These are phyloP conservation scores for Eleutherodactylus coqui DNA, from an alignment of 2,797 vertebrate genomes.

Conservation along the genomic window DNA sequence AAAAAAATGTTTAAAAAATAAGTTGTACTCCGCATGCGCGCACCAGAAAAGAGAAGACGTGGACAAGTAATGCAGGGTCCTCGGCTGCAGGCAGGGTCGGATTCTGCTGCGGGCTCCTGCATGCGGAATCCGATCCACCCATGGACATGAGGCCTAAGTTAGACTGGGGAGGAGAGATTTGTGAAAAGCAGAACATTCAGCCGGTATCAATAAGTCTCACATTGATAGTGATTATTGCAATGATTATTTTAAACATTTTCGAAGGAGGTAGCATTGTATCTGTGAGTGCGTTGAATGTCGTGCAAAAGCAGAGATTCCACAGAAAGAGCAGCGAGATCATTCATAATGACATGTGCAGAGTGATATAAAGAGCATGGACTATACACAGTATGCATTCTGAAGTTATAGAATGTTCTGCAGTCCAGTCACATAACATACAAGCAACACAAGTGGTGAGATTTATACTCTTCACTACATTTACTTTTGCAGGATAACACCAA, in stretches of 20 bases:
- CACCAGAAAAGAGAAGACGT: too few species aligned
- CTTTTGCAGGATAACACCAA: too few species aligned
- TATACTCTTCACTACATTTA: too few species aligned
- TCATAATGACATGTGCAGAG: conserved; percentile 29
- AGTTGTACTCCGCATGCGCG: too few species aligned
- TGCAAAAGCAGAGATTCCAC: conserved; percentile 45
- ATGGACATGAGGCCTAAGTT: too few species aligned
- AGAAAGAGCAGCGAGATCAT: conserved; percentile 13
- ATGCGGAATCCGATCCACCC: too few species aligned
- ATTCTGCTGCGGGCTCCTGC: too few species aligned
- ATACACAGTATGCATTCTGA: background rate
- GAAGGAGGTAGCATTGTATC: conserved; percentile 41
- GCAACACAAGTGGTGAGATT: too few species aligned
- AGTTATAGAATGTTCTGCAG: background rate
- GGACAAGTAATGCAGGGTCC: too few species aligned
- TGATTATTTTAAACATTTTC: background rate
- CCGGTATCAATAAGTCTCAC: background rate
- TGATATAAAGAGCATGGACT: conserved; percentile 29
- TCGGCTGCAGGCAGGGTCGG: too few species aligned
- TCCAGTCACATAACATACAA: background rate
- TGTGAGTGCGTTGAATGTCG: conserved; percentile 16
- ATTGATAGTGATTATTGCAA: background rate
- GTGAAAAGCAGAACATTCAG: background rate
- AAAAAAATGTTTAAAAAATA: too few species aligned
- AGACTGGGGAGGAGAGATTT: background rate